Conservation (phyloP, 2,888 invertebrate genomes). For the Sericinus montela region DNA sequence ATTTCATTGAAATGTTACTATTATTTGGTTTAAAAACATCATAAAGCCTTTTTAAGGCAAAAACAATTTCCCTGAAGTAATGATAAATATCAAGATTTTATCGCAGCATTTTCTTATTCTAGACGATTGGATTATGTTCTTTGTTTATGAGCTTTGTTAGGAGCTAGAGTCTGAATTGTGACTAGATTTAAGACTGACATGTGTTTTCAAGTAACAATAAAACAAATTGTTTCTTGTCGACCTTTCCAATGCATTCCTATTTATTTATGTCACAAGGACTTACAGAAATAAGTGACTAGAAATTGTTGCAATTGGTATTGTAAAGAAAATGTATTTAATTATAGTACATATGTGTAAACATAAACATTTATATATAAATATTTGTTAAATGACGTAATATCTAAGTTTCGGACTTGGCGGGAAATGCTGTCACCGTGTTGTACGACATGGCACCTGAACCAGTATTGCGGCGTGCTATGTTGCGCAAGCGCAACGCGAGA, state of each 20-base stretch:
- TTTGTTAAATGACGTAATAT: constrained; percentile 23
- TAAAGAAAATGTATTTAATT: too few species aligned
- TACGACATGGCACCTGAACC: constrained; percentile 50
- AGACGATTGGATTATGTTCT: constrained; percentile 25
- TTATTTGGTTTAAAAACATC: constrained; percentile 44
- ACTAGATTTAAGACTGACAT: constrained; percentile 38
- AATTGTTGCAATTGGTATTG: too few species aligned
- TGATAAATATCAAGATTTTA: constrained; percentile 26
- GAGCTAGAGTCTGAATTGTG: constrained; percentile 29
- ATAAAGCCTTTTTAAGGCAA: constrained; percentile 32
- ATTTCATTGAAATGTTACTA: constrained; percentile 72
- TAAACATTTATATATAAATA: too few species aligned
- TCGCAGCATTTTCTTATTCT: constrained; percentile 16
- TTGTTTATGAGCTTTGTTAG: constrained; percentile 28
- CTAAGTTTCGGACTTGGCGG: constrained; percentile 28
- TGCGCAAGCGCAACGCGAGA: constrained; percentile 74
- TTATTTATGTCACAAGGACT: neutral
- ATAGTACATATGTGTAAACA: too few species aligned
- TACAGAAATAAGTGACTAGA: neutral
- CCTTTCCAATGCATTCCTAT: neutral
- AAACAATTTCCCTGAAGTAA: constrained; percentile 29
- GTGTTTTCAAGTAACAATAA: constrained; percentile 31
- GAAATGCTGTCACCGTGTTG: constrained; percentile 55
- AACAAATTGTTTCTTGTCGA: constrained; percentile 19
- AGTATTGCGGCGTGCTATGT: constrained; percentile 54